These are phyloP conservation scores for Syrista parreyssii DNA, from an alignment of 2,888 invertebrate genomes.

Conservation along the genomic window DNA sequence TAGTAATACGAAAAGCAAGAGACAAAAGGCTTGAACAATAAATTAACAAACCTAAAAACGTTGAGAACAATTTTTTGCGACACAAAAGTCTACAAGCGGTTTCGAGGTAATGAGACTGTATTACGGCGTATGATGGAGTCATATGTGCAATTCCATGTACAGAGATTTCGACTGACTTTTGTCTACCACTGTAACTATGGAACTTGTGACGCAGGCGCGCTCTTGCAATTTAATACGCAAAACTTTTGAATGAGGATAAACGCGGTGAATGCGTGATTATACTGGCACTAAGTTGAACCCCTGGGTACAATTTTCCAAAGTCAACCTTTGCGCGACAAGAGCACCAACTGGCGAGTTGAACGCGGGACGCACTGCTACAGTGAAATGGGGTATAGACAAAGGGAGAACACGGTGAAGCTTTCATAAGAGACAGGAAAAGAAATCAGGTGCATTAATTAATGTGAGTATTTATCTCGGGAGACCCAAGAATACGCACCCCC, in stretches of 20 bases:
- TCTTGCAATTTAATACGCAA: conserved; percentile 28
- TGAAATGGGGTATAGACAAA: neutral
- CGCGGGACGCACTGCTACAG: neutral
- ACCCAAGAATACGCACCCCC: neutral
- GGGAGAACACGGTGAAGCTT: neutral
- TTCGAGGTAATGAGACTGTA: no score
- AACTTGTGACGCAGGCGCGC: conserved; percentile 9
- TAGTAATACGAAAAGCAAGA: no score
- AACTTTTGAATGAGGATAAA: conserved; percentile 38
- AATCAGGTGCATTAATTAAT: neutral
- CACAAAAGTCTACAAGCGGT: no score
- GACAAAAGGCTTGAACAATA: no score
- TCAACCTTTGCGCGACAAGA: neutral
- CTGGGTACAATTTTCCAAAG: neutral
- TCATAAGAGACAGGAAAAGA: neutral
- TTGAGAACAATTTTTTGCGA: no score
- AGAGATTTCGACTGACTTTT: neutral
- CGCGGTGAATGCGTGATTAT: conserved; percentile 29
- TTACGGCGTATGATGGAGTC: neutral
- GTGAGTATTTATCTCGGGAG: neutral
- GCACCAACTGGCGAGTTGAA: neutral
- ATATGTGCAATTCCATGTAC: neutral
- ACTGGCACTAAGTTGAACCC: neutral
- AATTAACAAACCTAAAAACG: neutral
- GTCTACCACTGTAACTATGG: neutral